Evolutionary conservation across 2,797 vertebrate species (phyloP), one percentile per base, ranked within the genome.

Genomic region (Phoxinus dragarum): DNA sequence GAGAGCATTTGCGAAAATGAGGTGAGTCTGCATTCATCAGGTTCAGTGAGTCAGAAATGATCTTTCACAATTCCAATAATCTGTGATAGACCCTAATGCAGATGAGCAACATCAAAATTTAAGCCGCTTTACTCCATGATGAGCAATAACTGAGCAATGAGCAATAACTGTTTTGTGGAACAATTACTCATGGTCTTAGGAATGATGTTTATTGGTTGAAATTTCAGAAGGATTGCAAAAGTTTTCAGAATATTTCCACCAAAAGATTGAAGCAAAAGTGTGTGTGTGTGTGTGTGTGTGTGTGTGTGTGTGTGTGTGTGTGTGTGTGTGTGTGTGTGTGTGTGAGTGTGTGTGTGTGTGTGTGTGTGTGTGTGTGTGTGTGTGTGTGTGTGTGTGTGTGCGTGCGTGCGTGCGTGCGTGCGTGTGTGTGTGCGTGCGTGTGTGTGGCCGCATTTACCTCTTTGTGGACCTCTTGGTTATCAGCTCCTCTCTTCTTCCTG

Each of bases 31-130:
- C 64, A 82, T 87, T 85, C 54, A 82, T 78, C 49, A 83, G 42
- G 77, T 59, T 66, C 76, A 54, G 68, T 34, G 86, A 84, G 67
- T 84, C 76, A 84, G 68, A 80, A 84, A 74, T 47, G 0, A 84
- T 87, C 81, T 80, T 52, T 84, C 36, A 36, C 68, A 40, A n/a
- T 73, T 77, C 21, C 23, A 82, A 27, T 68, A 67, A 87, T 83
- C 59, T 74, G 38, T 38, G 23, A 56, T 12, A 68, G 76, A 67
- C 59, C 14, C 59, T 64, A 84, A 77, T 74, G 74, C 54, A 87
- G 72, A 82, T 54, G 64, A 67, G 59, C 14, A 54, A 78, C 67
- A 78, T 52, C 23, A 12, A 11, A 34, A 44, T 17, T n/a, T 64
- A 80, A 85, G 59, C 56, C 8, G 38, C 75, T 84, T 84, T 84